Evolutionary conservation across 1,140 invertebrate genomes (phyloP), one percentile per base, ranked within the genome.

Genomic region (Cyclargus thomasi): DNA sequence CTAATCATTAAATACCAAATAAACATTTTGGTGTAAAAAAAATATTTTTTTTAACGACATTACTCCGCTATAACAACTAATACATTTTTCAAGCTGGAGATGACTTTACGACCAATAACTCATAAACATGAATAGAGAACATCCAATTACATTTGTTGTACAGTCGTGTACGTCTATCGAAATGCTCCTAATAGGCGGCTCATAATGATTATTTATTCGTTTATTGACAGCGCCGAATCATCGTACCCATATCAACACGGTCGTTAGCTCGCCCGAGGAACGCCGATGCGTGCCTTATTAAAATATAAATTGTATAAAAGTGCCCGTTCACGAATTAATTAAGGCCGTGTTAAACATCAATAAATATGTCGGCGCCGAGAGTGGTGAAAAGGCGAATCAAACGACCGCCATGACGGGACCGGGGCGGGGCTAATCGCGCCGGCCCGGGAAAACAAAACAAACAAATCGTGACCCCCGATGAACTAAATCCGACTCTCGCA

Each of bases 401-500:
- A 88, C 87, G 85, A 82, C 81, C 81, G 86, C 85, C 86, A 89
- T 89, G 81, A 77, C 83, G 66, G 76, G 77, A 69, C 79, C 74
- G 79, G 80, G 86, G 86, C 85, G 86, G 86, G 74, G 83, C 85
- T 86, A 86, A 86, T 85, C 78, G 81, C 55, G 72, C 65, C 55
- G 74, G 65, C 23, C 59, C 11, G 70, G 64, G 21, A 67, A 69
- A 70, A 66, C 65, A 62, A 66, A 75, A 76, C 70, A 67, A 69
- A 71, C 68, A 80, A 75, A 70, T 73, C 67, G 29, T 18, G 67
- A n/a, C 23, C 29, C 23, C n/a, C 8, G 18, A 63, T 63, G 64
- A 68, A 76, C 74, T 21, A 77, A 86, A 85, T 78, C 67, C 65
- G 74, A 76, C 77, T 73, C 73, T 82, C 78, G 53, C 2, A 21